These are phyloP conservation scores for Dynastes maya DNA, from an alignment of 2,888 invertebrate species.

Conservation along the genomic window DNA sequence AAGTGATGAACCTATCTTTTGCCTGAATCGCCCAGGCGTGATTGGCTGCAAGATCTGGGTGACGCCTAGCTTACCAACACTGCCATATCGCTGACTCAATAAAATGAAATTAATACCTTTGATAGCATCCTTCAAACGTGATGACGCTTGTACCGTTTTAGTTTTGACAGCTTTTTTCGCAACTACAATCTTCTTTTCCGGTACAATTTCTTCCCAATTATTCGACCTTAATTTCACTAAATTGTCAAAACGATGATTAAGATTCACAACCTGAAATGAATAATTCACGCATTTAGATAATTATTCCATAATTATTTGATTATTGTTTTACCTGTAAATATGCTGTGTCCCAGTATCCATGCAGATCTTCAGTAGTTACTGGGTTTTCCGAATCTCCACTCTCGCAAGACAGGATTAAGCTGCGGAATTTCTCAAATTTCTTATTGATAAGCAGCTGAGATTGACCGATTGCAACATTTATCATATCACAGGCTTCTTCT, in stretches of 20 bases:
- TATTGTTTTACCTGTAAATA: constrained; percentile 75
- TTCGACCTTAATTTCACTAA: constrained; percentile 70
- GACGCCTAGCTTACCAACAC: constrained; percentile 42
- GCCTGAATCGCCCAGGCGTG: too few relatives aligned
- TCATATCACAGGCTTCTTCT: constrained; percentile 74
- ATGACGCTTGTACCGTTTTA: constrained; percentile 52
- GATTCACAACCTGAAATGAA: constrained; percentile 74
- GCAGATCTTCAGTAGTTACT: constrained; percentile 81
- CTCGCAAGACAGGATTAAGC: constrained; percentile 71
- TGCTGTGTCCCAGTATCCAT: constrained; percentile 92
- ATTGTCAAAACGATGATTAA: constrained; percentile 76
- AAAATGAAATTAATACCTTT: constrained; percentile 52
- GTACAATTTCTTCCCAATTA: constrained; percentile 73
- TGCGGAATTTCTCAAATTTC: constrained; percentile 84
- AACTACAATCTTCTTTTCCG: constrained; percentile 59
- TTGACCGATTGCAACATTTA: constrained; percentile 85
- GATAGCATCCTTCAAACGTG: constrained; percentile 62
- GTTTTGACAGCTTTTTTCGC: constrained; percentile 44
- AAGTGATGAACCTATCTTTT: too few relatives aligned
- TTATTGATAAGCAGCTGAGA: constrained; percentile 82
- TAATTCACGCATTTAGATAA: not conserved
- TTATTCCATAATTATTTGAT: not conserved
- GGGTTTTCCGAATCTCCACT: constrained; percentile 69
- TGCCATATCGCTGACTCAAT: not conserved
- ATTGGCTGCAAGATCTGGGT: too few relatives aligned